Evolutionary conservation across 2,888 invertebrate genomes (phyloP).

Genomic region (Leptinotarsa juncta): DNA sequence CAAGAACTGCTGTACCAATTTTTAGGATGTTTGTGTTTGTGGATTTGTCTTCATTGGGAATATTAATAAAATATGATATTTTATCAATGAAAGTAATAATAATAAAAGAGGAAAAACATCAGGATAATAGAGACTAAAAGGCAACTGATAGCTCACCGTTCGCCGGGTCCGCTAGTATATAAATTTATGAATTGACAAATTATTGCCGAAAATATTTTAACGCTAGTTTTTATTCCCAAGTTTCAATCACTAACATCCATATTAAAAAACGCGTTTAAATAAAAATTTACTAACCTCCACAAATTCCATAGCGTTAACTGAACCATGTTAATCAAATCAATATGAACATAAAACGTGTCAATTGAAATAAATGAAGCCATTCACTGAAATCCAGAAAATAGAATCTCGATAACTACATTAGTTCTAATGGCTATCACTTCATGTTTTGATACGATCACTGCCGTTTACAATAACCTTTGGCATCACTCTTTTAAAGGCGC

Average conservation of each 20-base stretch:
- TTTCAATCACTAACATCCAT: neutral
- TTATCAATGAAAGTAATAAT: no score
- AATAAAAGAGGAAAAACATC: no score
- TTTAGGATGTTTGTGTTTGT: no score
- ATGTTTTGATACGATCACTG: neutral
- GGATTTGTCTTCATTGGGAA: no score
- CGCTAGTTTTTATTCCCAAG: neutral
- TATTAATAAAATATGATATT: no score
- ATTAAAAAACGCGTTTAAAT: neutral
- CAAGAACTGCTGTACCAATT: no score
- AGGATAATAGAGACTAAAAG: no score
- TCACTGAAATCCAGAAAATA: slow-evolving; percentile 11
- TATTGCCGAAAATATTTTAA: no score
- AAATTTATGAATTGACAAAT: no score
- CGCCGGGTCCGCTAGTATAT: no score
- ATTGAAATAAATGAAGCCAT: slow-evolving; percentile 5
- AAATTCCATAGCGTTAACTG: slow-evolving; percentile 51
- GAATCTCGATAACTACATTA: neutral
- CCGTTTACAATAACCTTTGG: slow-evolving; percentile 12
- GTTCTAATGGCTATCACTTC: slow-evolving; percentile 9
- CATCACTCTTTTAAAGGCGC: slow-evolving; percentile 3
- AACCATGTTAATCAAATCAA: slow-evolving; percentile 39
- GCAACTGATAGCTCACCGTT: no score
- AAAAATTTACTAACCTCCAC: slow-evolving; percentile 47
- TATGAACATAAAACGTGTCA: neutral